Evolutionary conservation across 2,113 vertebrate species (phyloP), one percentile per base, ranked within the genome.

Genomic region (Spilogale gracilis): DNA sequence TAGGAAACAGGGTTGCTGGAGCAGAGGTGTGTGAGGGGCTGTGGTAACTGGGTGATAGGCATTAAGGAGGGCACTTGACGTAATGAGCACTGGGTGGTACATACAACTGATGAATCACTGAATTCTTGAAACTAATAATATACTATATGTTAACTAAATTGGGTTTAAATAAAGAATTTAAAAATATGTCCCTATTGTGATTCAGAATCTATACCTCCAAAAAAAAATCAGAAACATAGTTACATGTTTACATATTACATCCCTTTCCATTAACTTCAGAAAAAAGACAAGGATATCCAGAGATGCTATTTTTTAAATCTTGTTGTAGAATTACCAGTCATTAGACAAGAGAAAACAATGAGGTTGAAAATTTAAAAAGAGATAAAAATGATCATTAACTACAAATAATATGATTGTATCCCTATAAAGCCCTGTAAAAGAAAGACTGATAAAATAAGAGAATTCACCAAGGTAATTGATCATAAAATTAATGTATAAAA

Each of bases 251-350:
- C 17, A 9, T 14, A 32, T 52, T 56, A 73, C 9, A 96, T 32
- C 60, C 17, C 32, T 95, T 89, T n/a, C 67, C 27, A 52, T 96
- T 94, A 92, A 92, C 65, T 85, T 65, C 30, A 89, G 60, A 90
- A 65, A 87, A 63, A 82, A 87, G 50, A 65, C 16, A 23, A 74
- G 7, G 30, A 88, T 48, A 9, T 52, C 67, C 54, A 80, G 16
- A 32, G 78, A 73, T 17, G 56, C 23, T 30, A n/a, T 38, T 80
- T 73, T 96, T 94, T 45, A 58, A 80, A 83, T 48, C 48, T 91
- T 83, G 45, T 94, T 95, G 38, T 93, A 50, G 74, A 96, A 83
- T 43, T 85, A 89, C 25, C 30, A 74, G 80, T 58, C 7, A 63
- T 88, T 96, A 91, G 52, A 71, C 0, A 80, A 93, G 56, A 87